Evolutionary conservation across 2,888 invertebrate species (phyloP), one percentile per base, ranked within the genome.

Genomic region (Homarus gammarus): DNA sequence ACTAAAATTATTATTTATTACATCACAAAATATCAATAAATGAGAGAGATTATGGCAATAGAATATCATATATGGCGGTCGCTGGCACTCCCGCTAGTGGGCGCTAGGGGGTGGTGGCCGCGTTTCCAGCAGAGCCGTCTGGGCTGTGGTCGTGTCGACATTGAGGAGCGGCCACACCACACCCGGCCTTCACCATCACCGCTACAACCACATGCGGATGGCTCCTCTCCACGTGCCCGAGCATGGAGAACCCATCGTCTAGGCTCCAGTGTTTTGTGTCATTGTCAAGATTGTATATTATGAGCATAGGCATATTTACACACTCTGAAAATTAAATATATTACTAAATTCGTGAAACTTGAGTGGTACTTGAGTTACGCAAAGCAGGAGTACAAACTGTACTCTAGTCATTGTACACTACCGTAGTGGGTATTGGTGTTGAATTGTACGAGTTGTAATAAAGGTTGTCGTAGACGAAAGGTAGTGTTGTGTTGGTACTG

Each of bases 101-200:
- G 22, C 56, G 73, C 56, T 56, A 33, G 85, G 64, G 84, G 85
- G 73, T 75, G 75, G 61, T 85, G 64, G 61, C 85, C 44, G 85
- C 85, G 77, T 77, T 36, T 77, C 64, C 10, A 27, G 56, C 85
- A 85, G 77, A 85, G 85, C 85, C 85, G 77, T 77, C 77, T 77
- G 75, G 85, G 77, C 77, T 64, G 77, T 85, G 85, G 85, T 85
- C 75, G 85, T 40, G 77, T 85, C 85, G 64, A 61, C 85, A 85
- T 22, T 27, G 22, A 44, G 44, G 77, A 85, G 77, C 85, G 85
- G 77, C 64, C 77, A 64, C 77, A 44, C 77, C 85, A 77, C 75
- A 56, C 73, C 84, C 84, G 73, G 73, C 84, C 56, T 36, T 73
- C 51, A 36, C 84, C 84, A 72, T 51, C 83, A 36, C 79, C 36